Evolutionary conservation across 1,140 invertebrate species (phyloP), one percentile per base, ranked within the genome.

Genomic region (Uloborus diversus): DNA sequence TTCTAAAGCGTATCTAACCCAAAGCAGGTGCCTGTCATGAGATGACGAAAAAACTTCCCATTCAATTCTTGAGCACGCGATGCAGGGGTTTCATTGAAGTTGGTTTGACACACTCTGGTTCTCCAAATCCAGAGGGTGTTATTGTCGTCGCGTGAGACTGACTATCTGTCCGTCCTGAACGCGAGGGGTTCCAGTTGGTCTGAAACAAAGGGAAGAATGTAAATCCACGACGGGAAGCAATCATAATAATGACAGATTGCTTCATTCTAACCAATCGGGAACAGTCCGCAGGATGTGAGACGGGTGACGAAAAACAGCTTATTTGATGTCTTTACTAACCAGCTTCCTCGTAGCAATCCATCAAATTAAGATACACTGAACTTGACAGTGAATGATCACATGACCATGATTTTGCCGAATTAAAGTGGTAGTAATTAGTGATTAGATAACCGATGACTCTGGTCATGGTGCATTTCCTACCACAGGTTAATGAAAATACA

Each of bases 161-260:
- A 13, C 37, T 13, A 17, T 42, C 42, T 51, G 64, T 68, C 42
- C 25, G 42, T 68, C 42, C 42, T n/a, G 27, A 51, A 51, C 42
- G 64, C 64, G 42, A 68, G 64, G n/a, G 68, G 51, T 70, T 70
- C 51, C 51, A 70, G 30, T 70, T 70, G 68, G 53, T 37, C 68
- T 70, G 68, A 70, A 57, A 70, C 68, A 70, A 70, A 70, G 33
- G 68, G 51, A 70, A 70, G 68, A 70, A 70, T 70, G 68, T 57
- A 57, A 57, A 70, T 57, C 53, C 53, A 35, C 51, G 14, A 70
- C 53, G 51, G 33, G 51, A 57, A 70, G 51, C 68, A 57, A 70
- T 70, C 68, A 70, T 28, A 57, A 57, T 35, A 70, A 70, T 68
- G 64, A 68, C 64, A 30, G 64, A 68, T 68, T 51, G 51, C 64